A percentile compares a stretch with the other conserved stretches of the same genome.
Evolutionary conservation across 2,113 vertebrate species (phyloP).

Genomic region (Malurus melanocephalus): DNA sequence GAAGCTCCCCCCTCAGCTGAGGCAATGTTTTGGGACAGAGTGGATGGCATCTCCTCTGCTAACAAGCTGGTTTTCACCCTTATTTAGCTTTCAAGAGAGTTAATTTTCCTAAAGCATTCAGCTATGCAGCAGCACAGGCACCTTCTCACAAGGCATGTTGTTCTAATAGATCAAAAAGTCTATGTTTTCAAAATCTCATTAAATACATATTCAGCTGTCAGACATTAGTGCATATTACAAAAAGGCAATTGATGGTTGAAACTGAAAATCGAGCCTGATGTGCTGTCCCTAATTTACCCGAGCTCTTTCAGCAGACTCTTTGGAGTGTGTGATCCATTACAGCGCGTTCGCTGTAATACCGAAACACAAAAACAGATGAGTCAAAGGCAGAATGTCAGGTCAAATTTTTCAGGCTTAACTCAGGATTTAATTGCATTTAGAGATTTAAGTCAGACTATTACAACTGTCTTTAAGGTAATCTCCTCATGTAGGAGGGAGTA

Average conservation of each 20-base stretch:
- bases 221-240: neutral
- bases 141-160: neutral
- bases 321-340: neutral
- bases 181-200: slow-evolving; percentile 13
- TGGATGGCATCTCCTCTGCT: neutral
- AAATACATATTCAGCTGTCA: slow-evolving; percentile 22
- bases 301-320: neutral
- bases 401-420: slow-evolving; percentile 40
- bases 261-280: neutral
- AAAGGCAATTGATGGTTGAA: neutral
- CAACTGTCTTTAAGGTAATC: slow-evolving; percentile 10
- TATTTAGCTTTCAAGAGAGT: neutral
- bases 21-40: neutral
- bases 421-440: slow-evolving; percentile 55
- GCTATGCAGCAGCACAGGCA: neutral
- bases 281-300: neutral
- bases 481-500: neutral
- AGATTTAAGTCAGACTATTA: slow-evolving; percentile 19
- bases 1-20: neutral
- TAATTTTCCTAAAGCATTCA: neutral
- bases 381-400: slow-evolving; percentile 28
- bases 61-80: neutral
- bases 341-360: accelerated
- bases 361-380: neutral
- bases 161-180: slow-evolving; percentile 1